Evolutionary conservation across 2,888 invertebrate genomes (phyloP).

Genomic region (Trichopoda pennipes): DNA sequence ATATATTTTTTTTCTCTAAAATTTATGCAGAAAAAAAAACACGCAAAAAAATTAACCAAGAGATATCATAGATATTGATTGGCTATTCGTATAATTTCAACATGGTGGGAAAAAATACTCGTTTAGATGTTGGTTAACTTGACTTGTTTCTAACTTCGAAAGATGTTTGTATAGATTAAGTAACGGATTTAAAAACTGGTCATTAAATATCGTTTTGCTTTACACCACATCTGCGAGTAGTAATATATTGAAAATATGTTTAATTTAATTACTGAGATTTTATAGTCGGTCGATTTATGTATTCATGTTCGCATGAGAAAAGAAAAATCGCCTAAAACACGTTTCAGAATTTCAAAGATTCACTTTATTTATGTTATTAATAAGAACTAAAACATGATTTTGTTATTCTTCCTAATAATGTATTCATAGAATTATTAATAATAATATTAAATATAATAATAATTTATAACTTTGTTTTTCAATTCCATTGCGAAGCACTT

Average conservation of each 20-base stretch:
- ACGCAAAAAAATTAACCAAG: conserved; percentile 40
- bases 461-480: conserved; percentile 19
- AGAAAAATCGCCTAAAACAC: conserved; percentile 1
- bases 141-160: conserved; percentile 14
- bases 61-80: conserved; percentile 59
- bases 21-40: conserved; percentile 53
- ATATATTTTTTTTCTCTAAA: conserved; percentile 25
- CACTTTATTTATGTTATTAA: neutral
- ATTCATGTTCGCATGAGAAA: conserved; percentile 23
- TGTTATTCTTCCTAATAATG: conserved; percentile 33
- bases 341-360: conserved; percentile 46
- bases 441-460: no score
- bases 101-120: conserved; percentile 54
- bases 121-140: conserved; percentile 18
- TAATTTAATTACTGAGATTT: conserved; percentile 62
- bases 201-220: conserved; percentile 41
- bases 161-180: conserved; percentile 56
- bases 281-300: conserved; percentile 46
- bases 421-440: no score
- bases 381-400: conserved; percentile 29
- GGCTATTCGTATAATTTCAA: conserved; percentile 40
- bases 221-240: neutral
- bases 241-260: conserved; percentile 33
- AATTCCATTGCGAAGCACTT: neutral
- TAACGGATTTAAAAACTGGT: conserved; percentile 43